Evolutionary conservation across 30 jellyfish, hydroid and myxozoan genomes (phyloP), one percentile per base, ranked within the genome.

Genomic region (Hydractinia echinata): DNA sequence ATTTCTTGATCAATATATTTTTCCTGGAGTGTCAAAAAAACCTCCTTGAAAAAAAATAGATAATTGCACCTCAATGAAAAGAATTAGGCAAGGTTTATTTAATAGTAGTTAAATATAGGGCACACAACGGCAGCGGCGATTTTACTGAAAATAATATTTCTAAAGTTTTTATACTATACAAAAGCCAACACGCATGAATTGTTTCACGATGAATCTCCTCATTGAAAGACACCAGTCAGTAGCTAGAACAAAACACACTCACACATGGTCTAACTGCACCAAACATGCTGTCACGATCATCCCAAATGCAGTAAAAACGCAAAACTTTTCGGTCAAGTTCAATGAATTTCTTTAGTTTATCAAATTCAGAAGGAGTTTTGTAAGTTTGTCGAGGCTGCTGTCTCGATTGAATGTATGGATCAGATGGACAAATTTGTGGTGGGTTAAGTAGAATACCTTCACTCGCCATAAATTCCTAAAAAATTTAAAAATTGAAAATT

Each of bases 181-280:
- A 30, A 30, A 30, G 44, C 44, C 2, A 30, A 30, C 44, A 30
- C 44, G 44, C 44, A 30, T 30, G 2, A 30, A 30, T 30, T 30
- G 44, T 30, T 30, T 30, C 44, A 30, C 44, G 2, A 30, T n/a
- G 44, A 30, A 30, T 68, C 50, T 68, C n/a, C 79, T 68, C 21
- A 11, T 11, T 11, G 79, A 10, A 20, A 10, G 21, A 15, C 79
- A 68, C n/a, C 14, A 68, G 21, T 11, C 14, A 68, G 21, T 11
- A 68, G 13, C 83, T 30, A 0, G 44, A 51, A 2, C 7, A 13
- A 64, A 64, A 64, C 19, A 58, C 21, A 78, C 98, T 79, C 85
- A 92, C 98, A 70, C 90, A 92, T 10, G 98, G 96, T 83, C 96
- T 80, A 53, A 92, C 86, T 79, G 87, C 98, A 13, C 98, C 98